These are phyloP conservation scores for Scomber japonicus DNA, from an alignment of 2,113 vertebrate species.

Conservation along the genomic window DNA sequence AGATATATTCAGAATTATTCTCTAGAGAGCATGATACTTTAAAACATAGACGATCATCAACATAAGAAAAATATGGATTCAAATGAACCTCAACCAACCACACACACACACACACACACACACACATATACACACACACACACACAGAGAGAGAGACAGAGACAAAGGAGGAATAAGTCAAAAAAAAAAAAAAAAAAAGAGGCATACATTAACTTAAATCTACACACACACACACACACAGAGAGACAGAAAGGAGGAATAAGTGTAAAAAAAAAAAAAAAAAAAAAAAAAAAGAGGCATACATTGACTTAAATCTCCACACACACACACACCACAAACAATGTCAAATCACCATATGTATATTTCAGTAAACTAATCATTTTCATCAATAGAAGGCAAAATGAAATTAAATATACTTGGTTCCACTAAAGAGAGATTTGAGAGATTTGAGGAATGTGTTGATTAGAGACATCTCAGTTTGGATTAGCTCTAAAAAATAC, in stretches of 20 bases:
- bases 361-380: constrained; percentile 53
- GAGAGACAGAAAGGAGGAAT: constrained; percentile 2
- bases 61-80: constrained; percentile 30
- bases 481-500: constrained; percentile 33
- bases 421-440: constrained; percentile 19
- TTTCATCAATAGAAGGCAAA: constrained; percentile 38
- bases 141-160: too few relatives aligned
- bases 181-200: too few relatives aligned
- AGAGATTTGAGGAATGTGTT: constrained; percentile 72
- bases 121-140: background rate
- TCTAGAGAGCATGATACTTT: constrained; percentile 41
- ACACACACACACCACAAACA: constrained; percentile 42
- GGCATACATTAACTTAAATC: too few relatives aligned
- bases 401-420: constrained; percentile 44
- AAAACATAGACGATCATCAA: constrained; percentile 31
- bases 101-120: constrained; percentile 28
- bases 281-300: background rate
- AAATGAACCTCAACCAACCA: constrained; percentile 30
- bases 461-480: constrained; percentile 43
- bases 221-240: too few relatives aligned
- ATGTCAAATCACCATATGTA: constrained; percentile 45
- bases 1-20: constrained; percentile 71
- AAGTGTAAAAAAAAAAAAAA: background rate
- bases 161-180: too few relatives aligned
- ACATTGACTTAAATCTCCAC: constrained; percentile 46